phyloP scores from a whole-genome alignment of 2,113 vertebrate genomes.

The Tetraodon nigroviridis region DNA sequence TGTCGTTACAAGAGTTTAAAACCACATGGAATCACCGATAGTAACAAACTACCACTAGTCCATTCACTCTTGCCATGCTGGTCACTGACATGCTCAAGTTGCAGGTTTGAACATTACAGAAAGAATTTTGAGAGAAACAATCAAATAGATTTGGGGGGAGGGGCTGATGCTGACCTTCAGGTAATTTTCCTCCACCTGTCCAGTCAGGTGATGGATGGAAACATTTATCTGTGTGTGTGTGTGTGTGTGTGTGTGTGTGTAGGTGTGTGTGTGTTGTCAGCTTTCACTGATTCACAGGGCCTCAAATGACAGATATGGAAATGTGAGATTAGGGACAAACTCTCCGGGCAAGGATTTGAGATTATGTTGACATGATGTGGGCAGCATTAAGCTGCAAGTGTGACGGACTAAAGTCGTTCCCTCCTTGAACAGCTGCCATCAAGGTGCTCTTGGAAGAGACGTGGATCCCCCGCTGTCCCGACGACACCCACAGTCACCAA shows the following conservation, averaged over 20 bases:
- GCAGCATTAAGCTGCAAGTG: slow-evolving; percentile 33
- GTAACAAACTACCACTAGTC: no score
- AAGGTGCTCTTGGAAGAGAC: slow-evolving; percentile 41
- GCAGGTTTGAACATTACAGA: not conserved
- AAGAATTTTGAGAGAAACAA: not conserved
- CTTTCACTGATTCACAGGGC: slow-evolving; percentile 16
- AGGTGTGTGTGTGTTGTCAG: not conserved
- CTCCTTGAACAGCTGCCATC: slow-evolving; percentile 29
- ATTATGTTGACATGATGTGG: slow-evolving; percentile 41
- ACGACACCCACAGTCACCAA: not conserved
- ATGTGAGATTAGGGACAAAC: slow-evolving; percentile 50
- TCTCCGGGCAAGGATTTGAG: slow-evolving; percentile 39
- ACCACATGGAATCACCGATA: no score
- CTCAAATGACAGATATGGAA: slow-evolving; percentile 37
- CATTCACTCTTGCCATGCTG: no score
- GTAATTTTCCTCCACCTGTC: not conserved
- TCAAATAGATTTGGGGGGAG: not conserved
- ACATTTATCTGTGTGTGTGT: not conserved
- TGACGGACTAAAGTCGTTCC: slow-evolving; percentile 30
- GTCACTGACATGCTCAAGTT: not conserved
- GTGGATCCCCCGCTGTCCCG: slow-evolving; percentile 4
- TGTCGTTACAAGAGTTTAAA: no score
- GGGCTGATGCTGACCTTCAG: no score
- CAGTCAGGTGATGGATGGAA: not conserved
- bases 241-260: no score